These are phyloP conservation scores for Pitangus sulphuratus DNA, from an alignment of 2,797 vertebrate genomes.

Conservation along the genomic window DNA sequence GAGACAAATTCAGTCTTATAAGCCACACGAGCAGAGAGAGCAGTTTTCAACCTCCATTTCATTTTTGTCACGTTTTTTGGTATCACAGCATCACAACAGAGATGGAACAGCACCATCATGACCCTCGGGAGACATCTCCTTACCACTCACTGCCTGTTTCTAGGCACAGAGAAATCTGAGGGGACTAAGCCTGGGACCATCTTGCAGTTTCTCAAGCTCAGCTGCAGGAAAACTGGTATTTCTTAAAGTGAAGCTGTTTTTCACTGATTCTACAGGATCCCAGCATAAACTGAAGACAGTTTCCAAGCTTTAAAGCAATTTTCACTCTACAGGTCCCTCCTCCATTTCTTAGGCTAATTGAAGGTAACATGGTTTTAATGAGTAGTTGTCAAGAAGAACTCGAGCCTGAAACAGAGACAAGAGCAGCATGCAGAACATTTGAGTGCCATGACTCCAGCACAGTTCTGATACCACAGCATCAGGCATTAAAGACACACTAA, in stretches of 20 bases:
- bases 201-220: background rate
- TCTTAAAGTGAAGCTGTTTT: background rate
- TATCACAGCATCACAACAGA: background rate
- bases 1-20: background rate
- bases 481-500: background rate
- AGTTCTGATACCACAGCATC: background rate
- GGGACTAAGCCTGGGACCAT: background rate
- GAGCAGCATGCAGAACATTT: background rate
- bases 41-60: slow-evolving; percentile 8
- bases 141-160: background rate
- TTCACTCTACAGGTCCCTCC: background rate
- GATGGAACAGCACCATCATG: background rate
- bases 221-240: background rate
- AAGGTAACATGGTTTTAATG: background rate
- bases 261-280: background rate
- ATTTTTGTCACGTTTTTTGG: background rate
- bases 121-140: background rate
- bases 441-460: background rate
- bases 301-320: background rate
- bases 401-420: background rate
- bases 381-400: background rate
- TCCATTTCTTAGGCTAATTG: background rate
- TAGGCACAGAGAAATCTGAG: background rate
- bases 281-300: background rate
- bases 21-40: background rate